phyloP scores from a whole-genome alignment of 1,140 invertebrate species.

The Bactericera cockerelli region DNA sequence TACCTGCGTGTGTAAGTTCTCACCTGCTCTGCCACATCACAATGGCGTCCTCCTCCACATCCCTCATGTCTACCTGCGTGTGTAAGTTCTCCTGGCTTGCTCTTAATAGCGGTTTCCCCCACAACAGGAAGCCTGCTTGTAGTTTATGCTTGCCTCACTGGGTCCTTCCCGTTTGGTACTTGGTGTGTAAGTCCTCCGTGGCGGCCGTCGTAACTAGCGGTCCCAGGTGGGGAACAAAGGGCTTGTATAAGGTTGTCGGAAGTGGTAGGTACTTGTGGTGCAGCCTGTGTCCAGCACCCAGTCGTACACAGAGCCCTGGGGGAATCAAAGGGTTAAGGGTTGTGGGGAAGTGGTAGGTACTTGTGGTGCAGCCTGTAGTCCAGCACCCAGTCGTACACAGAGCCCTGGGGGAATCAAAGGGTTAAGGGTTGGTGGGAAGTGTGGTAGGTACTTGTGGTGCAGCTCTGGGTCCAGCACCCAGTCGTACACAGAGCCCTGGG shows the following conservation, averaged over 20 bases:
- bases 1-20: too few species aligned
- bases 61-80: constrained; percentile 62
- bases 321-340: too few species aligned
- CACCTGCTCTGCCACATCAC: constrained; percentile 72
- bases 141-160: constrained; percentile 83
- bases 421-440: too few species aligned
- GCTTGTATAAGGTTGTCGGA: constrained; percentile 73
- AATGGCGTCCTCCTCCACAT: constrained; percentile 66
- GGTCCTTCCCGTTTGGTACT: constrained; percentile 70
- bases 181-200: constrained; percentile 49
- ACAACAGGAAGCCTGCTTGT: constrained; percentile 75
- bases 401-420: too few species aligned
- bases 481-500: constrained; percentile 54
- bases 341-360: too few species aligned
- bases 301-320: too few species aligned
- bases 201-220: constrained; percentile 41
- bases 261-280: constrained; percentile 76
- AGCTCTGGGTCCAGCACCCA: constrained; percentile 70
- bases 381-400: too few species aligned
- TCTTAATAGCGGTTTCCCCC: constrained; percentile 40
- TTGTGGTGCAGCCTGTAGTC: too few species aligned
- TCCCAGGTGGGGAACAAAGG: constrained; percentile 59
- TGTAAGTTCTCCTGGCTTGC: constrained; percentile 51
- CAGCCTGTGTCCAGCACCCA: too few species aligned
- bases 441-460: constrained; percentile 80